Evolutionary conservation across 2,113 vertebrate species (phyloP).

Genomic region (Calonectris borealis): DNA sequence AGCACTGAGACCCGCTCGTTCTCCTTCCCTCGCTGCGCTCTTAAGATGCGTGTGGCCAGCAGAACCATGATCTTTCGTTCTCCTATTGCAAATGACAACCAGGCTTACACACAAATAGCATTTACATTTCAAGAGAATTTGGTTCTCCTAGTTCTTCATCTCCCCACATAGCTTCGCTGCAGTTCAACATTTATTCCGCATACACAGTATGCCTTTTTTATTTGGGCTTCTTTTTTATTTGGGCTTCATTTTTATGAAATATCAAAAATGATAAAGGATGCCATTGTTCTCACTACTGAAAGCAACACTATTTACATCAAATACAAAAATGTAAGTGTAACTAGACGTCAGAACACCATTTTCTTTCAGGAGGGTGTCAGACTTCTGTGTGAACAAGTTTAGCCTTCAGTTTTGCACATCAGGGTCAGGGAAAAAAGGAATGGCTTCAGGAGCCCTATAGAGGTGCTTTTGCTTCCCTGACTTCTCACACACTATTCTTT

Average conservation of each 20-base stretch:
- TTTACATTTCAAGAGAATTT: neutral
- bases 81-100: neutral
- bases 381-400: neutral
- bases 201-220: neutral
- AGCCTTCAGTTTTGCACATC: neutral
- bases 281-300: neutral
- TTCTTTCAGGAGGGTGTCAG: neutral
- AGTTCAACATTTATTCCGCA: neutral
- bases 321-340: neutral
- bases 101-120: neutral
- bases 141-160: neutral
- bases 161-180: neutral
- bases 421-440: neutral
- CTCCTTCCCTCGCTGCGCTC: rapidly evolving
- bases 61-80: neutral
- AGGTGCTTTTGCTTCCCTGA: constrained; percentile 69
- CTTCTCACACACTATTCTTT: constrained; percentile 77
- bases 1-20: rapidly evolving
- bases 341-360: neutral
- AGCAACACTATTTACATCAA: neutral
- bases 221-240: neutral
- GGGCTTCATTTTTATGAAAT: neutral
- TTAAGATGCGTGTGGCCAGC: neutral
- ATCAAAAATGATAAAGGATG: neutral
- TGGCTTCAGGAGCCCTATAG: constrained; percentile 38